Evolutionary conservation across 2,797 vertebrate species (phyloP).

Genomic region (Gallinago solitaria): DNA sequence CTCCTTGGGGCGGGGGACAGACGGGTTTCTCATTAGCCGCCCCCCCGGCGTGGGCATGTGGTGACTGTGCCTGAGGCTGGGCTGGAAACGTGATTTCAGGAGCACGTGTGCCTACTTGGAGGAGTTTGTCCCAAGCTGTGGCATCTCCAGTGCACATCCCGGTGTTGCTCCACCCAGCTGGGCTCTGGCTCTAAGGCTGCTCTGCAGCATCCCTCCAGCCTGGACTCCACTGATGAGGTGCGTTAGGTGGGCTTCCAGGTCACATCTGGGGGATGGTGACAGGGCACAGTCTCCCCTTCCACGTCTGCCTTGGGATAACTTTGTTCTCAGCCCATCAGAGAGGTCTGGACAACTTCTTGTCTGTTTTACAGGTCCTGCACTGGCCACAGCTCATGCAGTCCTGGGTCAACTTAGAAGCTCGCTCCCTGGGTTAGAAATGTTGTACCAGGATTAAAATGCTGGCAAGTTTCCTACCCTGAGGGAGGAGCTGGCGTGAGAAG

Average conservation of each 20-base stretch:
- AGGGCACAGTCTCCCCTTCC: fast-evolving
- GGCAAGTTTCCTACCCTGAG: background rate
- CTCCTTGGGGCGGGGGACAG: background rate
- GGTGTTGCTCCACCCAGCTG: background rate
- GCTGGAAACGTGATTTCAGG: background rate
- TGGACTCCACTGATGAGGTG: background rate
- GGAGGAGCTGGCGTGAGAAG: background rate
- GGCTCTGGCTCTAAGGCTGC: background rate
- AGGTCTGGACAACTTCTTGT: background rate
- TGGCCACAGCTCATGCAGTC: background rate
- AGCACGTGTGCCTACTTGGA: background rate
- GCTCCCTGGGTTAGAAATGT: background rate
- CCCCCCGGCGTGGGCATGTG: background rate
- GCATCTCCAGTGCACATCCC: background rate
- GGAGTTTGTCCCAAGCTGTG: background rate
- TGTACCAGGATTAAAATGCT: background rate
- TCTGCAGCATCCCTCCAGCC: background rate
- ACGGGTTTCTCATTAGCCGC: constrained; percentile 63
- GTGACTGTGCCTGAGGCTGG: background rate
- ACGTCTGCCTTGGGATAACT: background rate
- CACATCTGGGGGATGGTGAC: fast-evolving
- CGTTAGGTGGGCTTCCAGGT: background rate
- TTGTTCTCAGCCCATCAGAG: background rate
- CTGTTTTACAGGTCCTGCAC: background rate
- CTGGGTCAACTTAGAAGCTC: background rate